These are phyloP conservation scores for Vanessa atalanta DNA, from an alignment of 1,140 invertebrate species.

Conservation along the genomic window DNA sequence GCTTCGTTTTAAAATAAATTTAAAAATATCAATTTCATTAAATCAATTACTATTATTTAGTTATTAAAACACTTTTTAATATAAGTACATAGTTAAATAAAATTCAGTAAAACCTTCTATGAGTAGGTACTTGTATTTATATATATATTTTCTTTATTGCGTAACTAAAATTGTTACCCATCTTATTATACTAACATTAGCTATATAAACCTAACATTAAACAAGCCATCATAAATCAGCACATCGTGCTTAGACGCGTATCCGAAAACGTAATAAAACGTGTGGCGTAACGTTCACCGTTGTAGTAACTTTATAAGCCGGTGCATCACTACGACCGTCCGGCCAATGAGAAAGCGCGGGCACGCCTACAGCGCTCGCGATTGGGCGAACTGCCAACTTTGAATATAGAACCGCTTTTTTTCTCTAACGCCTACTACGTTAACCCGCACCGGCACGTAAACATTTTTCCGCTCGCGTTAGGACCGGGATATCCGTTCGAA, in stretches of 20 bases:
- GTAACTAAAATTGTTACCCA: background rate
- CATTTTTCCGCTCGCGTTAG: constrained; percentile 43
- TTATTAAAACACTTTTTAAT: no score
- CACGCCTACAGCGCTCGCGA: constrained; percentile 72
- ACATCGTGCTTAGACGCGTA: constrained; percentile 28
- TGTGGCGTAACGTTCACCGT: constrained; percentile 43
- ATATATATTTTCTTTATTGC: no score
- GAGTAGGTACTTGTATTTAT: no score
- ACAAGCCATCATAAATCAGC: constrained; percentile 25
- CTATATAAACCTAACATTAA: background rate
- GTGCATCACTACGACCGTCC: constrained; percentile 48
- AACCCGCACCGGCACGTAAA: constrained; percentile 51
- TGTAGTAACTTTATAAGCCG: constrained; percentile 55
- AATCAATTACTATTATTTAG: background rate
- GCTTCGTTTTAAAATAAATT: no score
- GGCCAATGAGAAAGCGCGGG: constrained; percentile 61
- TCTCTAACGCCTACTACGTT: constrained; percentile 73
- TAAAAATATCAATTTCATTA: background rate
- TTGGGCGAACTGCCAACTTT: constrained; percentile 70
- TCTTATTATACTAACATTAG: background rate
- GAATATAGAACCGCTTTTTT: constrained; percentile 79
- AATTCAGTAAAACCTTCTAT: no score
- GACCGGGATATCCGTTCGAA: constrained; percentile 41
- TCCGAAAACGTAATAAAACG: constrained; percentile 43
- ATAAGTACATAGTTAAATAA: no score